Evolutionary conservation across 2,888 invertebrate species (phyloP).

Genomic region (Drosophila nr. perissopoda): DNA sequence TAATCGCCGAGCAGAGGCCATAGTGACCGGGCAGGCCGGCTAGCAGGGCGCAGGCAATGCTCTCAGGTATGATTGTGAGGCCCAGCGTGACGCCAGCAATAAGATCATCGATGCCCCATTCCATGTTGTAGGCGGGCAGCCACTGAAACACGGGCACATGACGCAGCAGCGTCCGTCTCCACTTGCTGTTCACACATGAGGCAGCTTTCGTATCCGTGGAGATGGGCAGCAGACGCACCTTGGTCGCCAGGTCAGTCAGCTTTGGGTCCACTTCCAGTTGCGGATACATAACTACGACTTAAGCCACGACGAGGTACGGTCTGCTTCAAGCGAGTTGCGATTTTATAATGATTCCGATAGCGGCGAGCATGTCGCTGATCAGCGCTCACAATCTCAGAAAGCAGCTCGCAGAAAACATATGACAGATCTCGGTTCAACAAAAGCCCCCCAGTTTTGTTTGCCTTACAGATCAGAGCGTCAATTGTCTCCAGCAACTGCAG

Average conservation of each 20-base stretch:
- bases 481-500: conserved; percentile 35
- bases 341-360: conserved; percentile 53
- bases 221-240: conserved; percentile 44
- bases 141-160: conserved; percentile 78
- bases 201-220: conserved; percentile 5
- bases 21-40: conserved; percentile 94
- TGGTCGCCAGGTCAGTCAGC: conserved; percentile 51
- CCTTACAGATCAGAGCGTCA: conserved; percentile 62
- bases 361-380: conserved; percentile 24
- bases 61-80: conserved; percentile 96
- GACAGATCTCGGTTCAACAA: conserved; percentile 14
- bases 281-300: conserved; percentile 59
- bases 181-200: conserved; percentile 30
- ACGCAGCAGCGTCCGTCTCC: conserved; percentile 58
- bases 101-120: conserved; percentile 89
- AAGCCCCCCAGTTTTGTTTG: conserved; percentile 48
- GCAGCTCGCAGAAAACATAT: conserved; percentile 33
- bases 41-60: conserved; percentile 95
- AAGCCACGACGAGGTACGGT: conserved; percentile 13
- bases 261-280: conserved; percentile 52
- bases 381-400: conserved; percentile 27
- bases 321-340: conserved; percentile 46
- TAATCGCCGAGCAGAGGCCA: conserved; percentile 96
- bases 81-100: conserved; percentile 96
- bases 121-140: conserved; percentile 80